A percentile compares a stretch with the other conserved stretches of the same genome.
Evolutionary conservation across 2,113 vertebrate genomes (phyloP).

Genomic region (Stegostoma tigrinum): DNA sequence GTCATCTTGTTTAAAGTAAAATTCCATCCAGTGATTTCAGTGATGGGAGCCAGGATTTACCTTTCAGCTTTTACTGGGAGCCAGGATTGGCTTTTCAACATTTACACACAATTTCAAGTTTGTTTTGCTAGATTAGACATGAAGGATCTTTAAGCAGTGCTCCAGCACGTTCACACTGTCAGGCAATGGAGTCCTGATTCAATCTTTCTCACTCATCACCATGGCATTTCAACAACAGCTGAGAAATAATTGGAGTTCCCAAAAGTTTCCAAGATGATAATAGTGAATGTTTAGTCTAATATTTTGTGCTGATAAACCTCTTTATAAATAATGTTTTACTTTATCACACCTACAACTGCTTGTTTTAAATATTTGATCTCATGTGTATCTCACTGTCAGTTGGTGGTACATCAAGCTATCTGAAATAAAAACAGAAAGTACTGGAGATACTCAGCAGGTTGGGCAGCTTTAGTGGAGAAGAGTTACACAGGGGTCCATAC

Average conservation of each 20-base stretch:
- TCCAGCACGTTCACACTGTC: neutral
- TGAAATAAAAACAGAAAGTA: neutral
- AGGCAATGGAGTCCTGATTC: neutral
- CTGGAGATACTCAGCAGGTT: no score
- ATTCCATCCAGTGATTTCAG: neutral
- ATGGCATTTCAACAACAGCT: neutral
- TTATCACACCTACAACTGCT: neutral
- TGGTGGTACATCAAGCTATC: neutral
- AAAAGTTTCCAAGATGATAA: conserved; percentile 25
- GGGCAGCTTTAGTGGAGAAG: no score
- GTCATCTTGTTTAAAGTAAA: neutral
- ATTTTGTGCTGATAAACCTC: neutral
- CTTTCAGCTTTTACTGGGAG: neutral
- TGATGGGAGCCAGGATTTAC: neutral
- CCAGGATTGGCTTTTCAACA: neutral
- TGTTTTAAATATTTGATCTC: neutral
- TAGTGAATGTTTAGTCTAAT: neutral
- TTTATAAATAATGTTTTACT: neutral
- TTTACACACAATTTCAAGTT: neutral
- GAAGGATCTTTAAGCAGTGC: neutral
- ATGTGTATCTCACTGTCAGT: neutral
- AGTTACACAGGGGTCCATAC: no score
- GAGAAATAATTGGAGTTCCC: conserved; percentile 20
- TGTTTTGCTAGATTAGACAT: neutral
- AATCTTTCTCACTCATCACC: neutral